Evolutionary conservation across 2,797 vertebrate species (phyloP), one percentile per base, ranked within the genome.

Genomic region (Sebastes taczanowskii): DNA sequence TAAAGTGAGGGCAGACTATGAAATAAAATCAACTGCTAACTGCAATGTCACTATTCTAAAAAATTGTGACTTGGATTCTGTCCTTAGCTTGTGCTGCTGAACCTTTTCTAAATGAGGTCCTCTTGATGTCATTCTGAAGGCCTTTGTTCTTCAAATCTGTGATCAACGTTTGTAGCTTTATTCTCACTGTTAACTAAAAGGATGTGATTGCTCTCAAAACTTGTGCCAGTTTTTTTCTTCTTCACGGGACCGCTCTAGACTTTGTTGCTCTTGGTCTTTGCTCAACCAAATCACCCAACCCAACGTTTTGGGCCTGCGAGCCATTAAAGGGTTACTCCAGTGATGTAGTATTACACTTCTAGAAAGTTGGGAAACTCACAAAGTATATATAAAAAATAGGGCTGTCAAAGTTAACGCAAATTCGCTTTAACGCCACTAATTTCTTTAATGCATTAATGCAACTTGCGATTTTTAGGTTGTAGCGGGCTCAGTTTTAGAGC

Each of bases 141-240:
- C 66, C 77, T 91, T 89, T 91, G 90, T 92, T 82, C 84, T 85
- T 49, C 27, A 49, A 77, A 82, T 49, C 60, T 90, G 88, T 94
- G 86, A 89, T 90, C 22, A 29, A 71, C 29, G 56, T 91, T 89
- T 82, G 88, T 86, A 89, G 85, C 86, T 88, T 91, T 88, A 87
- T 74, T 80, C 63, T 85, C 68, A 77, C 65, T 83, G 83, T 87
- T 75, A 34, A 91, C 84, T 90, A 87, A 92, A 90, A 80, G 64
- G 78, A 87, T 80, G 82, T 82, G 73, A 88, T 77, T 88, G 59
- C 75, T 77, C 80, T 84, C 34, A 52, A 80, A 67, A 62, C 23
- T 2, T 59, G 66, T 83, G 67, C 32, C 73, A 16, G 20, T 35
- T 18, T 74, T 58, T 62, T 49, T 53, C 25, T 62, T 65, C n/a